These are phyloP conservation scores for Scomberomorus guttatus DNA, from an alignment of 2,797 vertebrate genomes.

Conservation along the genomic window DNA sequence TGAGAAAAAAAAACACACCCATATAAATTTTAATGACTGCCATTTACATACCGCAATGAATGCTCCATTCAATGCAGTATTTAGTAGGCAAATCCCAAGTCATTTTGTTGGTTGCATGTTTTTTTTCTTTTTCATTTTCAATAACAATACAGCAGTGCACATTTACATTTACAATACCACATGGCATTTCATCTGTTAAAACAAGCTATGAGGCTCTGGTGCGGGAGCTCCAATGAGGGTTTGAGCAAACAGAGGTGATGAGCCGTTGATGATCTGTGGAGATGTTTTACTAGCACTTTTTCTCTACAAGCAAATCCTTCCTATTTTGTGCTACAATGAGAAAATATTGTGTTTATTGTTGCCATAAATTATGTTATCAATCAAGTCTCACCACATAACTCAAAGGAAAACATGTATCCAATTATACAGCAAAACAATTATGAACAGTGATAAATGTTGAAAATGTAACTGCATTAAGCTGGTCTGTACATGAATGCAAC, in stretches of 20 bases:
- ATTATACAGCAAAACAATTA: background rate
- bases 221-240: constrained; percentile 10
- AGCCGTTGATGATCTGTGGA: constrained; percentile 11
- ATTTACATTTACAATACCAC: constrained; percentile 7
- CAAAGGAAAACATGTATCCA: background rate
- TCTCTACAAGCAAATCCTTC: background rate
- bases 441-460: background rate
- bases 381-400: background rate
- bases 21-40: background rate
- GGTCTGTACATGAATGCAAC: too few relatives aligned
- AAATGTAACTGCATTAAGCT: background rate
- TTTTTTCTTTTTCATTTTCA: background rate
- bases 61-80: background rate
- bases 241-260: constrained; percentile 15
- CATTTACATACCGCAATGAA: constrained; percentile 1
- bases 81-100: background rate
- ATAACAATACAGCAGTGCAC: constrained; percentile 1
- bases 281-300: background rate
- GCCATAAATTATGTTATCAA: background rate
- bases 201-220: background rate
- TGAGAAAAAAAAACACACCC: background rate
- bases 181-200: constrained; percentile 3
- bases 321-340: background rate
- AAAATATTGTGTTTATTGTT: background rate
- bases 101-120: background rate